Evolutionary conservation across 2,888 invertebrate genomes (phyloP), one percentile per base, ranked within the genome.

Genomic region (Ernsta delagoae): DNA sequence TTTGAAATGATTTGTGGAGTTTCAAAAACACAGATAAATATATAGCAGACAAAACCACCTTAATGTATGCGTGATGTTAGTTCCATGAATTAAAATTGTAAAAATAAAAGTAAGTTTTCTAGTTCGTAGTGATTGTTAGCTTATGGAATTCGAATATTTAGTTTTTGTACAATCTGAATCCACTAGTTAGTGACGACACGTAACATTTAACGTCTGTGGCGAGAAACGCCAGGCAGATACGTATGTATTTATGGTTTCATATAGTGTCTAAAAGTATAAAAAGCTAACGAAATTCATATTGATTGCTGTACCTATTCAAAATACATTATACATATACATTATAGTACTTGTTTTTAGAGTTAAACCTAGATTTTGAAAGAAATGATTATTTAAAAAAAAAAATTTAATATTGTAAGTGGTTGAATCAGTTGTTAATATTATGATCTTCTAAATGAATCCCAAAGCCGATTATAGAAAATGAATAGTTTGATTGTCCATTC

Each of bases 111-210:
- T 91, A 90, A 89, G 88, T 83, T 86, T 80, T 81, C 82, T 87
- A 86, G 83, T 73, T 45, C 57, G 82, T 88, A 90, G 87, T 79
- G 75, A 79, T 73, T 73, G 41, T 82, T 88, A 88, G 87, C 85
- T 86, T 87, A 89, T 75, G 82, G 80, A 78, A 82, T 85, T 85
- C 82, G 81, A 83, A 83, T 83, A 84, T 86, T 84, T 91, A 90
- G 90, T 89, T 92, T 92, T 92, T 92, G 87, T 92, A 92, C 90
- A 86, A 90, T 85, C 83, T 79, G 77, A 80, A 83, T 81, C 84
- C 88, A 89, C 86, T 89, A 88, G 86, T 85, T 87, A 86, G 85
- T 81, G 81, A 72, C 70, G 70, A 85, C 85, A 86, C 83, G 75
- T 81, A 80, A 80, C 78, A 77, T 77, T 78, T 79, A 78, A 81